Evolutionary conservation across 2,888 invertebrate species (phyloP).

Genomic region (Lamellibrachia satsuma): DNA sequence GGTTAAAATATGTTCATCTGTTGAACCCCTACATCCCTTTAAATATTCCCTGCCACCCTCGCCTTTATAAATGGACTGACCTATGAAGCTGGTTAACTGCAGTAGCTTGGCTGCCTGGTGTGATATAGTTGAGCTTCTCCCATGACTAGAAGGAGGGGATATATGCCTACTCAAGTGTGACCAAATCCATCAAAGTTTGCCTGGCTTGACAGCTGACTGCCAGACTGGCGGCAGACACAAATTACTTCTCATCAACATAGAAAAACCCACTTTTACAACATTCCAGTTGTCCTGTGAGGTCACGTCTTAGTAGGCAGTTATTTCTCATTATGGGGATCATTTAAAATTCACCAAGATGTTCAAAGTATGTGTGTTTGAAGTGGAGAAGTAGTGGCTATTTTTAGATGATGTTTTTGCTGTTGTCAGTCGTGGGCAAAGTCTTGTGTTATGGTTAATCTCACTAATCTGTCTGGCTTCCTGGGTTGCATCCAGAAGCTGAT

Average conservation of each 20-base stretch:
- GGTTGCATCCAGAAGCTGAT: neutral
- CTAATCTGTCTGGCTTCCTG: neutral
- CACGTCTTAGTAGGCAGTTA: neutral
- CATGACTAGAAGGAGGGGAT: slow-evolving; percentile 8
- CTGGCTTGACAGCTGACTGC: neutral
- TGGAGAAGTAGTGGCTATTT: neutral
- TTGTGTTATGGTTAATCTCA: neutral
- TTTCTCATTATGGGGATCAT: neutral
- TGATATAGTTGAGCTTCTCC: neutral
- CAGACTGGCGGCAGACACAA: slow-evolving; percentile 13
- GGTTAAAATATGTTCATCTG: neutral
- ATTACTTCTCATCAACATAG: slow-evolving; percentile 7
- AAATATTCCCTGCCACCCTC: neutral
- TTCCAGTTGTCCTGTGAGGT: neutral
- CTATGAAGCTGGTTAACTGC: neutral
- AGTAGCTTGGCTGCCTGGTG: neutral
- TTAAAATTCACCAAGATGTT: neutral
- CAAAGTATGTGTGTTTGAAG: neutral
- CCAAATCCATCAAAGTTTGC: slow-evolving; percentile 17
- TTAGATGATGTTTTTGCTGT: neutral
- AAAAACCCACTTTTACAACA: neutral
- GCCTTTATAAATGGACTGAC: neutral
- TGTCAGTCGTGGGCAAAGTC: neutral
- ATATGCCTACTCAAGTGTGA: slow-evolving; percentile 4
- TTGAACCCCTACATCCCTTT: neutral